phyloP scores from a whole-genome alignment of 1,140 invertebrate species.

The Whitmania pigra region DNA sequence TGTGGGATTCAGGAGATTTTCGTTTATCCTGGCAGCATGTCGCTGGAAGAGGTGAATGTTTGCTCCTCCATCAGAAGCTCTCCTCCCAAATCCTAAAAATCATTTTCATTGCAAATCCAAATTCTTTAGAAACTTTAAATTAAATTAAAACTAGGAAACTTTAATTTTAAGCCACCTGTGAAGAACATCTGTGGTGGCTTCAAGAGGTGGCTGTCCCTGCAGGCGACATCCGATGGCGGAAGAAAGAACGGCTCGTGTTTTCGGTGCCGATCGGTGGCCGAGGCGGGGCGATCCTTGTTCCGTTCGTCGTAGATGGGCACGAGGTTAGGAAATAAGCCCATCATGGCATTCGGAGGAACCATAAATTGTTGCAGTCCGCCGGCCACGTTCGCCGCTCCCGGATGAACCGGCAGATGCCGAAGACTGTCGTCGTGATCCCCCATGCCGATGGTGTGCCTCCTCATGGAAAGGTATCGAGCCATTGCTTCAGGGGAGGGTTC shows the following conservation, averaged over 20 bases:
- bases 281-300: slow-evolving; percentile 42
- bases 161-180: slow-evolving; percentile 49
- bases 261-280: slow-evolving; percentile 19
- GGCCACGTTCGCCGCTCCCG: slow-evolving; percentile 27
- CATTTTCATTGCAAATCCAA: background rate
- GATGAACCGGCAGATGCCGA: background rate
- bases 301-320: background rate
- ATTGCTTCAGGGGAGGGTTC: slow-evolving; percentile 41
- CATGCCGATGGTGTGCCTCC: slow-evolving; percentile 81
- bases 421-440: slow-evolving; percentile 44
- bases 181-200: slow-evolving; percentile 79
- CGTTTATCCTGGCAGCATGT: slow-evolving; percentile 29
- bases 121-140: slow-evolving; percentile 42
- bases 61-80: slow-evolving; percentile 88
- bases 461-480: slow-evolving; percentile 47
- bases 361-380: slow-evolving; percentile 20
- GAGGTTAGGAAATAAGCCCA: background rate
- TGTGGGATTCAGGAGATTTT: too few relatives aligned
- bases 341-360: too few relatives aligned
- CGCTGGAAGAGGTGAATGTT: slow-evolving; percentile 52
- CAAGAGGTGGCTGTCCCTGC: slow-evolving; percentile 68
- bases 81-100: slow-evolving; percentile 62
- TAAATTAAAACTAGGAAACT: slow-evolving; percentile 4
- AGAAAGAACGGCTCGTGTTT: slow-evolving; percentile 25
- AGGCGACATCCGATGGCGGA: slow-evolving; percentile 23